A percentile compares a stretch with the other conserved stretches of the same genome.
Conservation (phyloP, 1,140 invertebrate genomes). For the Conus ventricosus region DNA sequence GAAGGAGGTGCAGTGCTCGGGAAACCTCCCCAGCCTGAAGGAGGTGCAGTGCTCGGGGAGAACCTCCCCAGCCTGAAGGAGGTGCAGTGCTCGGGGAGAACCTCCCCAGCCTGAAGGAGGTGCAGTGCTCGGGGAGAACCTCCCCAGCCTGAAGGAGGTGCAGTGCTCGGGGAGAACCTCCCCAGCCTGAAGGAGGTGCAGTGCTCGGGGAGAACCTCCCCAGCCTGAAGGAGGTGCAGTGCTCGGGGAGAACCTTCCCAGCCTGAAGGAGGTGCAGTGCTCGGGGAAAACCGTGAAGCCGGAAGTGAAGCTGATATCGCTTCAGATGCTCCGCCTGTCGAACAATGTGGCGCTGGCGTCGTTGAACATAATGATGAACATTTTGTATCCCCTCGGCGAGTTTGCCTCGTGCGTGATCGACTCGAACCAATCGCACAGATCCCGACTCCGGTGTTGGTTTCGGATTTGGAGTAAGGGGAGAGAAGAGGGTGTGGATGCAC, state of each 20-base stretch:
- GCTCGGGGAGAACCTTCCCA: no score
- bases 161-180: conserved; percentile 6
- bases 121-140: conserved; percentile 1
- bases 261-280: no score
- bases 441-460: conserved; percentile 6
- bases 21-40: conserved; percentile 2
- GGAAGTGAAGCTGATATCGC: conserved; percentile 18
- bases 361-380: neutral
- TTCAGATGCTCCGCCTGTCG: neutral
- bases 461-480: conserved; percentile 17
- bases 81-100: conserved; percentile 16
- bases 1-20: no score
- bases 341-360: conserved; percentile 19
- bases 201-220: conserved; percentile 9
- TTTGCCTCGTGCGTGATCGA: conserved; percentile 17
- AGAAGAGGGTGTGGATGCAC: conserved; percentile 20
- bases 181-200: conserved; percentile 25
- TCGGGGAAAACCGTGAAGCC: no score
- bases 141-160: conserved; percentile 23
- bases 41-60: conserved; percentile 28
- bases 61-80: conserved; percentile 14
- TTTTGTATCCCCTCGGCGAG: neutral
- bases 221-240: no score
- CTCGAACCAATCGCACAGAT: neutral
- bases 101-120: conserved; percentile 21